Conservation (phyloP, 2,113 vertebrate species). For the Camelus bactrianus region DNA sequence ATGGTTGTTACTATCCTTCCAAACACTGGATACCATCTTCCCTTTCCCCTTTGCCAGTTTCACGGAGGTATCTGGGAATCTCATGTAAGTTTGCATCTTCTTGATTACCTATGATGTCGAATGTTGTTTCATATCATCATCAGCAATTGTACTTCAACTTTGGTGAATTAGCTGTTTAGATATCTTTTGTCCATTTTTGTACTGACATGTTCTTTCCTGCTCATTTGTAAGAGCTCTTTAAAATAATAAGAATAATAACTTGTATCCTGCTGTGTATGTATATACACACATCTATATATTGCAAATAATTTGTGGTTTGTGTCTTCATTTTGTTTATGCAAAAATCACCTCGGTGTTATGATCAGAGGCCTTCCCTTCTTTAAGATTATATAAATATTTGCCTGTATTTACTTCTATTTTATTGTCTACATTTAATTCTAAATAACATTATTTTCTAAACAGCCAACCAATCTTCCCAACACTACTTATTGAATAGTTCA, state of each 20-base stretch:
- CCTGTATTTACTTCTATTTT: not conserved
- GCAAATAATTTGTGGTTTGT: slow-evolving; percentile 57
- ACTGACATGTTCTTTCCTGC: not conserved
- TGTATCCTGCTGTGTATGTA: not conserved
- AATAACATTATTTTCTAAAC: slow-evolving; percentile 56
- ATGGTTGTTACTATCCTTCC: not conserved
- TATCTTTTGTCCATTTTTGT: slow-evolving; percentile 43
- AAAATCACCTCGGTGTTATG: slow-evolving; percentile 30
- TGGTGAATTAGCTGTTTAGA: slow-evolving; percentile 6
- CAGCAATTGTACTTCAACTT: slow-evolving; percentile 14
- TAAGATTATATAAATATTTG: slow-evolving; percentile 65
- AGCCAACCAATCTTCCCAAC: not conserved
- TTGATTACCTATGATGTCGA: not conserved
- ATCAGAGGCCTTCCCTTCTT: slow-evolving; percentile 42
- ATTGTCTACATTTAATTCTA: slow-evolving; percentile 45
- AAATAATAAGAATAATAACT: slow-evolving; percentile 50
- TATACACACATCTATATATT: not conserved
- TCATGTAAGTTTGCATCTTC: not conserved
- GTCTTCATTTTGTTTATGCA: slow-evolving; percentile 57
- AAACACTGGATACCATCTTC: not conserved
- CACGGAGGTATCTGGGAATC: not conserved
- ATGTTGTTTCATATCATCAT: not conserved
- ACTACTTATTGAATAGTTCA: not conserved
- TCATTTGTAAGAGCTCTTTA: slow-evolving; percentile 54
- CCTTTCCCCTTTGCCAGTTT: slow-evolving; percentile 1